Base-by-base conservation (phyloP, 2,888 invertebrate species). In the Erebia ligea region DNA sequence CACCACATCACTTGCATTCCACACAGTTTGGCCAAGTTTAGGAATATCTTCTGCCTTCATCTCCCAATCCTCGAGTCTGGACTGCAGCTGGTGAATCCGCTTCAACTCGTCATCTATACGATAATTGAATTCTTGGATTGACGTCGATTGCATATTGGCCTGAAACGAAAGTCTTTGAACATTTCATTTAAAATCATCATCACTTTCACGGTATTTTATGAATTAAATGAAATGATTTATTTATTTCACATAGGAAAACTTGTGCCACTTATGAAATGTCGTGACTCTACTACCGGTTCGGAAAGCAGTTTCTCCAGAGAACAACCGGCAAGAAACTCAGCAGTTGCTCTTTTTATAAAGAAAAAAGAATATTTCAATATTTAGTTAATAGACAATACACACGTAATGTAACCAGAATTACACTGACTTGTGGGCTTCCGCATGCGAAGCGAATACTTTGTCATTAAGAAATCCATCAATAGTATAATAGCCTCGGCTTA, bases 1-100 rank as follows among this genome's bases (percentile, higher is more conserved):
- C 0, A 95, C 91, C 0, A 88, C 82, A 10, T 94, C 93, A 3
- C 92, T 87, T 19, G 94, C 87, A 19, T 84, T 85, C 81, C 94
- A 91, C 66, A 95, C 92, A 0, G 86, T 83, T 57, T 90, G 89
- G 0, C 94, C 90, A 19, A 94, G 85, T 6, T 85, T 85, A 6
- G 89, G 86, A 19, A 95, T 80, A 66, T 94, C 94, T 0, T 89
- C 89, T 0, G 92, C 88, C 62, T 87, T 89, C 25, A 81, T 81
- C 77, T 84, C 91, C 91, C 85, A 94, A 62, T 74, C 80, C 69
- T 79, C 88, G n/a, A 84, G 85, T 17, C 73, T 83, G 25, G 77
- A 76, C 67, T 78, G 84, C 1, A 91, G 73, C 25, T 75, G 76
- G n/a, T 76, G 80, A 2, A 92, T 75, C 1, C 89, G 86, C 11